Evolutionary conservation across 64 coral and sea anemone species (phyloP), one percentile per base, ranked within the genome.

Genomic region (Montipora sp.): DNA sequence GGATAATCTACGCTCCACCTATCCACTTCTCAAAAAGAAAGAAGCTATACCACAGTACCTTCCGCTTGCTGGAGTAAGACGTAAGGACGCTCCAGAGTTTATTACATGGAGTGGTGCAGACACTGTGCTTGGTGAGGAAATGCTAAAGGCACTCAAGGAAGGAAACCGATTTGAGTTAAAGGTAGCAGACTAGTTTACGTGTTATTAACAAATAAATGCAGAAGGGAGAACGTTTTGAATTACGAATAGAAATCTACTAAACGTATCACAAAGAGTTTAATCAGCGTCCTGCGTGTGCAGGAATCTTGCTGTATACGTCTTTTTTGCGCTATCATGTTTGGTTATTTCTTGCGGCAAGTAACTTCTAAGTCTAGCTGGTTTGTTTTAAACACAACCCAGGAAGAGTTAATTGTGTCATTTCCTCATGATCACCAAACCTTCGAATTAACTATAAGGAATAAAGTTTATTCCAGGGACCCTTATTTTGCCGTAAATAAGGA

Each of bases 51-150:
- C 83, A 18, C 83, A 87, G 57, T 61, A 87, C 57, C 71, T 87
- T 20, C 83, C 83, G 14, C 83, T 87, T 6, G 83, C 83, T 71
- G 83, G 83, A 9, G 63, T 87, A 2, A 71, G 83, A 61, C 51
- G 57, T 14, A 69, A 14, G 3, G 83, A 87, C 13, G 60, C 60
- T 14, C 60, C 60, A 61, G 83, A 87, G 48, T 87, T 71, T 72
- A 45, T 87, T 5, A 87, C 57, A 4, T 87, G 83, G 83, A 72
- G 19, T 5, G 65, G 83, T 36, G 43, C 51, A 7, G 83, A 87
- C 49, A 87, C 66, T 22, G 27, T 87, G 8, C 83, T 87, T 87
- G 83, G 83, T 48, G 63, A 87, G 16, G 24, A 69, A 11, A 61
- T 87, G 66, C 22, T 87, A 7, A 50, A 45, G 36, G 48, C 67